Conservation (phyloP, 2,113 vertebrate species). For the Odontophorus gujanensis region DNA sequence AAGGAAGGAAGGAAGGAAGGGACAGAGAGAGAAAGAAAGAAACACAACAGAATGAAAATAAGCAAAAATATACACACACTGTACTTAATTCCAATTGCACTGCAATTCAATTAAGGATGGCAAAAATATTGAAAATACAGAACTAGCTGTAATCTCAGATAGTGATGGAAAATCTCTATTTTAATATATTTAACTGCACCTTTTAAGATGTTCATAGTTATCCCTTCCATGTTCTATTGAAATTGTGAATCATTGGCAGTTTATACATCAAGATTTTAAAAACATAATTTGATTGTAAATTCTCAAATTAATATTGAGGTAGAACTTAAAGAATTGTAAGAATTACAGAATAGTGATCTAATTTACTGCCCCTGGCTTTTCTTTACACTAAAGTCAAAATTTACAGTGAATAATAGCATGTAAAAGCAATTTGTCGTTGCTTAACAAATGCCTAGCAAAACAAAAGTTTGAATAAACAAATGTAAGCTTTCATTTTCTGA, state of each 20-base stretch:
- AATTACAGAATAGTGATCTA: neutral
- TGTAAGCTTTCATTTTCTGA: neutral
- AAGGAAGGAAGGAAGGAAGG: too few species aligned
- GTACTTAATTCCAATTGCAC: neutral
- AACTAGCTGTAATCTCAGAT: neutral
- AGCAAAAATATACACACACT: neutral
- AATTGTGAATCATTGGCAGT: neutral
- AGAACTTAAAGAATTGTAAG: neutral
- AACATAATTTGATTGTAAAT: neutral
- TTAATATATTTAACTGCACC: neutral
- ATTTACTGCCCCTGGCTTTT: conserved; percentile 1
- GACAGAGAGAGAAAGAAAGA: too few species aligned
- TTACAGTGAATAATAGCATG: neutral
- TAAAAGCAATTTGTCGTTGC: neutral
- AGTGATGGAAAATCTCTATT: neutral
- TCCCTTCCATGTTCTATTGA: neutral
- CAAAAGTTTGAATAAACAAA: neutral
- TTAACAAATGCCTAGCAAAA: neutral
- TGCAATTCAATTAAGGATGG: neutral
- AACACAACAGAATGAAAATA: neutral
- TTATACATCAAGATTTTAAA: neutral
- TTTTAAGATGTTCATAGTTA: neutral
- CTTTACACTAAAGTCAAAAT: neutral
- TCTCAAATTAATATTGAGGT: neutral
- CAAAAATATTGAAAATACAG: neutral